A percentile compares a stretch with the other conserved stretches of the same genome.
Conservation (phyloP, 2,888 invertebrate genomes). For the Dione vanillae region DNA sequence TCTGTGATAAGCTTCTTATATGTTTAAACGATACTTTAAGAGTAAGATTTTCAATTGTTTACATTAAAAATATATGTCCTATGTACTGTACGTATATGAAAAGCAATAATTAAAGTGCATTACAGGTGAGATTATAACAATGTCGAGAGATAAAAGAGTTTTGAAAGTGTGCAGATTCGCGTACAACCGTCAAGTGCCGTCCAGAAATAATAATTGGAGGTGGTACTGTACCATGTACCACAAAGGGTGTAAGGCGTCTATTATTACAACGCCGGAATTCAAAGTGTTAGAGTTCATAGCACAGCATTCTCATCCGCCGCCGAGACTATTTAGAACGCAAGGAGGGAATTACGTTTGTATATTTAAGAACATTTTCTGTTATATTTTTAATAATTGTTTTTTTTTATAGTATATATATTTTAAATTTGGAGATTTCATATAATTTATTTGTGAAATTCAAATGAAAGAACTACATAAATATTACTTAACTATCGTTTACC, state of each 20-base stretch:
- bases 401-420: too few relatives aligned
- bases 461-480: too few relatives aligned
- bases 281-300: constrained; percentile 36
- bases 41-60: not conserved
- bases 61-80: not conserved
- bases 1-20: not conserved
- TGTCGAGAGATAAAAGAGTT: constrained; percentile 26
- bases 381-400: too few relatives aligned
- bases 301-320: constrained; percentile 45
- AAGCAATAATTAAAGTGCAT: not conserved
- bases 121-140: constrained; percentile 34
- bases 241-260: constrained; percentile 48
- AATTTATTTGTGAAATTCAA: too few relatives aligned
- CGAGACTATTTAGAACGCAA: constrained; percentile 20
- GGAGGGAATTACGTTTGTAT: constrained; percentile 33
- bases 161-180: constrained; percentile 35
- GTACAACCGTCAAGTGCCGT: constrained; percentile 39
- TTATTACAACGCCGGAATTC: constrained; percentile 44
- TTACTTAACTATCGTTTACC: too few relatives aligned
- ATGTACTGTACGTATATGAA: not conserved
- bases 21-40: not conserved
- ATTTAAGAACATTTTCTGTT: too few relatives aligned
- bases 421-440: too few relatives aligned
- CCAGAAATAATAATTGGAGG: constrained; percentile 30
- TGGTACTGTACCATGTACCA: constrained; percentile 55